phyloP scores from a whole-genome alignment of 2,797 vertebrate species.

The Coranthus polyacanthus region DNA sequence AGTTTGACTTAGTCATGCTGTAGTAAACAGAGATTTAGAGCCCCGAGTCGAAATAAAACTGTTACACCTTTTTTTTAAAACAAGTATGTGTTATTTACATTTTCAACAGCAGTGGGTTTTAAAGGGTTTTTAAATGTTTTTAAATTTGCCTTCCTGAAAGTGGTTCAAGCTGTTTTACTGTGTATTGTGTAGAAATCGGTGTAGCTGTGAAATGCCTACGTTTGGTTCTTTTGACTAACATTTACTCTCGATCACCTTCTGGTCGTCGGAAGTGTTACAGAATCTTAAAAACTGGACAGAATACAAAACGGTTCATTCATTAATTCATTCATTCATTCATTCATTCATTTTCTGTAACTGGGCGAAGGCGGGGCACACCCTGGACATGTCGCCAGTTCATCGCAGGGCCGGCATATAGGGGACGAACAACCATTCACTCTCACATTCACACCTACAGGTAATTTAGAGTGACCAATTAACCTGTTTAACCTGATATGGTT shows the following conservation, averaged over 20 bases:
- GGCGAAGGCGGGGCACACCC: no score
- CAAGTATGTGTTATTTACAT: constrained; percentile 17
- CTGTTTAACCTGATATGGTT: no score
- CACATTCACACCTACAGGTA: no score
- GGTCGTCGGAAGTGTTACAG: background rate
- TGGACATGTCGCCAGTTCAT: no score
- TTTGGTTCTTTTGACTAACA: background rate
- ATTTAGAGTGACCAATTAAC: no score
- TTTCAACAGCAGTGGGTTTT: background rate
- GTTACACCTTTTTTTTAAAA: constrained; percentile 63
- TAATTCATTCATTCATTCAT: no score
- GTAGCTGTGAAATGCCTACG: no score
- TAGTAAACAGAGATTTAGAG: constrained; percentile 71
- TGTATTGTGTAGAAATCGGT: background rate
- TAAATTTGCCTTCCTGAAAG: no score
- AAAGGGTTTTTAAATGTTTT: background rate
- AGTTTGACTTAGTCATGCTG: constrained; percentile 58
- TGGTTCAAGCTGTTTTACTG: background rate
- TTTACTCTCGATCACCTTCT: background rate
- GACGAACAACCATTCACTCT: no score
- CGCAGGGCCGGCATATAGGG: no score
- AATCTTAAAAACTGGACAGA: background rate
- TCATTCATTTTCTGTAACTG: no score
- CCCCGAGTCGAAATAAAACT: constrained; percentile 81
- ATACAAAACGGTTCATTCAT: background rate